These are phyloP conservation scores for Clavelina lepadiformis DNA, from an alignment of 23 tunicate genomes.

Conservation along the genomic window DNA sequence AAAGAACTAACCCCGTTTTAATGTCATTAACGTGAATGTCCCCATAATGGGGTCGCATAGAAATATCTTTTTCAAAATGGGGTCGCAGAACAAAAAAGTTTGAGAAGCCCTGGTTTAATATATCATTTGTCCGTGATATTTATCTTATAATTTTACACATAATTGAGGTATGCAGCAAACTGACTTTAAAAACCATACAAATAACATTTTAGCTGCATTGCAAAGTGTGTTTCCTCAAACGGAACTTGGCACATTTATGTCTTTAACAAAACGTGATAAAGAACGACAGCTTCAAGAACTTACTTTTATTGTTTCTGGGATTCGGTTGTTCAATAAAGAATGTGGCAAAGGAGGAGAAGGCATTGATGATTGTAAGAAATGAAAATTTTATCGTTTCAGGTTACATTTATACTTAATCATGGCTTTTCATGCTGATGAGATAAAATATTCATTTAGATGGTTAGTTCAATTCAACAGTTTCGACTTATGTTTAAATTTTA, in stretches of 20 bases:
- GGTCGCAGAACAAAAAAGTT: no score
- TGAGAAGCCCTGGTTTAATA: no score
- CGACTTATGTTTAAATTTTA: background rate
- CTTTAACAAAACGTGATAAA: conserved; percentile 79
- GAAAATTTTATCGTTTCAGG: background rate
- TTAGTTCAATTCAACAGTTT: background rate
- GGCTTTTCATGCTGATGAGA: no score
- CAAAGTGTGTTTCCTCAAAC: conserved; percentile 97
- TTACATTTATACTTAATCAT: background rate
- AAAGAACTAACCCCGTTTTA: no score
- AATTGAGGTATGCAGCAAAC: no score
- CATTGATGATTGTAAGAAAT: conserved; percentile 72
- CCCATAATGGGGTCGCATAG: no score
- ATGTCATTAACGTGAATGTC: no score
- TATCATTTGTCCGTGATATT: no score
- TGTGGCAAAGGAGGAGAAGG: conserved; percentile 98
- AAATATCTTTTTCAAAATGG: no score
- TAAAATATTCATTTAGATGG: no score
- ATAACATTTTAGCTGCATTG: conserved; percentile 66
- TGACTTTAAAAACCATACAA: no score
- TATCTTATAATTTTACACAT: no score
- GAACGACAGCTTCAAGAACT: conserved; percentile 95
- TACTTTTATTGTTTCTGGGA: conserved; percentile 94
- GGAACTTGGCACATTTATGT: conserved; percentile 96
- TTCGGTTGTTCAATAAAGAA: conserved; percentile 94